Evolutionary conservation across 2,888 invertebrate species (phyloP).

Genomic region (Brachyopa scutellaris): DNA sequence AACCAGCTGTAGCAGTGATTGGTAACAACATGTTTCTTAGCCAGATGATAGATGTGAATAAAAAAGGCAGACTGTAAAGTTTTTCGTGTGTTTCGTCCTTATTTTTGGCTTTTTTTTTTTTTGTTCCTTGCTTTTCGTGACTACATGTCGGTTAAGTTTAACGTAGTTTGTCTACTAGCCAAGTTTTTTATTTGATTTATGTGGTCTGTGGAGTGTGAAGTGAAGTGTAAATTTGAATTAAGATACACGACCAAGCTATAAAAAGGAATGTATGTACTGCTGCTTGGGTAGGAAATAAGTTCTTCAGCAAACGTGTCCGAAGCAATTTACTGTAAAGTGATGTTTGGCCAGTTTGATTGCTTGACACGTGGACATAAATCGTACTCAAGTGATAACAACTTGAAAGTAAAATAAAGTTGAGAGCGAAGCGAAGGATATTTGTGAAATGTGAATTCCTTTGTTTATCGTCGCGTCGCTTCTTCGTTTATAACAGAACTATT

Average conservation of each 20-base stretch:
- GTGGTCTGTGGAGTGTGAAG: conserved; percentile 45
- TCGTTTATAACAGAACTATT: too few relatives aligned
- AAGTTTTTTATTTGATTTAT: conserved; percentile 62
- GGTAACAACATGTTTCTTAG: conserved; percentile 77
- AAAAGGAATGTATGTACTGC: too few relatives aligned
- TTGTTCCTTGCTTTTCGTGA: neutral
- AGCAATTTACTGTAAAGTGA: conserved; percentile 12
- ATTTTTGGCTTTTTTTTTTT: neutral
- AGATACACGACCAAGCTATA: conserved; percentile 27
- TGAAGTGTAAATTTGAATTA: conserved; percentile 49
- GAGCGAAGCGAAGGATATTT: too few relatives aligned
- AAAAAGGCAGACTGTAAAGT: conserved; percentile 16
- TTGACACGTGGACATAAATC: conserved; percentile 3
- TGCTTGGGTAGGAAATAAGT: neutral
- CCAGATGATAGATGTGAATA: conserved; percentile 55
- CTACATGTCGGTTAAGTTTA: neutral
- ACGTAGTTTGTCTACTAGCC: conserved; percentile 22
- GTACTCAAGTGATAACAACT: conserved; percentile 12
- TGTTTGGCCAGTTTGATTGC: neutral
- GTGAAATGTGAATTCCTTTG: too few relatives aligned
- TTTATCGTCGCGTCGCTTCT: too few relatives aligned
- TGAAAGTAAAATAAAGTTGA: conserved; percentile 8
- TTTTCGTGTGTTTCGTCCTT: conserved; percentile 11
- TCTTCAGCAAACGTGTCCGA: conserved; percentile 1
- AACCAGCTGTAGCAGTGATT: conserved; percentile 87